Conservation (phyloP, 2,113 vertebrate species). For the Ptychochromis oligacanthus region DNA sequence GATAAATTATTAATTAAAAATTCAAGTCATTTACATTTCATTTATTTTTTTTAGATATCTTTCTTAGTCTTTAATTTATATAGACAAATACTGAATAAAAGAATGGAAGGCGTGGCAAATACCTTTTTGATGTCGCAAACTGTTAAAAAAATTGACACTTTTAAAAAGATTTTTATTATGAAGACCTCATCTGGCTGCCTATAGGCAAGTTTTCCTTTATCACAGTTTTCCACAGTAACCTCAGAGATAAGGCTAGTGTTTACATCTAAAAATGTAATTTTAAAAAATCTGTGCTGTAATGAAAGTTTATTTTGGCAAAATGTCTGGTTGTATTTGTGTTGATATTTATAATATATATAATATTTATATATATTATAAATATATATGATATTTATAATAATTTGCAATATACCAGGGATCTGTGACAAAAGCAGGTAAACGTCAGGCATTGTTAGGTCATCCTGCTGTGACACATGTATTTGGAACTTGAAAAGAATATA, state of each 20-base stretch:
- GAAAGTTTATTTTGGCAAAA: too few relatives aligned
- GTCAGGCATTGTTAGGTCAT: neutral
- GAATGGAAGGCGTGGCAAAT: neutral
- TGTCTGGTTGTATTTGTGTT: too few relatives aligned
- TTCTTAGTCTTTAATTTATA: too few relatives aligned
- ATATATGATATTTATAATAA: too few relatives aligned
- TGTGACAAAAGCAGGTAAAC: neutral
- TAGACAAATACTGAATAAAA: too few relatives aligned
- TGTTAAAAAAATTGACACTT: fast-evolving
- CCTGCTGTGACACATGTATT: neutral
- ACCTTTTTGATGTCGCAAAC: neutral
- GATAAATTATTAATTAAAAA: neutral
- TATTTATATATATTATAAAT: too few relatives aligned
- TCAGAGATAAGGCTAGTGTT: neutral
- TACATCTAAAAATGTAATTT: fast-evolving
- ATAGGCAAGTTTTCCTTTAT: neutral
- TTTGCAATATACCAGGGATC: neutral
- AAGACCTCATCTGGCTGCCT: neutral
- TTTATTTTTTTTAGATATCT: too few relatives aligned
- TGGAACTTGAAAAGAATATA: neutral
- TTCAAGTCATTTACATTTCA: neutral
- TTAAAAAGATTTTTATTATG: neutral
- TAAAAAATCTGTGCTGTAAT: neutral
- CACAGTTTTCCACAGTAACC: neutral
- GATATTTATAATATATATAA: too few relatives aligned